These are phyloP conservation scores for Dolichomitus sp. DNA, from an alignment of 2,888 invertebrate genomes.

Conservation along the genomic window DNA sequence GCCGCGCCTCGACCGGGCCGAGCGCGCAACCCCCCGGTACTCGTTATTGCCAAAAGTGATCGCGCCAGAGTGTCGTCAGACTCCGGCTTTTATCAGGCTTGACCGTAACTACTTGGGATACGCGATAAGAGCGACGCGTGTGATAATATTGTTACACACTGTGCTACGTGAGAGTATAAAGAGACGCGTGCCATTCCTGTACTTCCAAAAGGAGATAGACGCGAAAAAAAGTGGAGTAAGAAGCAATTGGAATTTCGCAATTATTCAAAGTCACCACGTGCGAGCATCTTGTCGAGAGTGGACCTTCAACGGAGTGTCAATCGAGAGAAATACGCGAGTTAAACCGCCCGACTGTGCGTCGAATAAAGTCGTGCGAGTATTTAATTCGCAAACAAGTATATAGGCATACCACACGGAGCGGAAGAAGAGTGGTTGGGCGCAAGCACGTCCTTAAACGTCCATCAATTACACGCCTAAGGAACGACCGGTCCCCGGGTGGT, in stretches of 20 bases:
- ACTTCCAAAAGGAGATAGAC: not conserved
- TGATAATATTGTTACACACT: not conserved
- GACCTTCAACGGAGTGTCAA: constrained; percentile 5
- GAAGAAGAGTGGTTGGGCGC: constrained; percentile 36
- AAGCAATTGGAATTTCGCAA: not conserved
- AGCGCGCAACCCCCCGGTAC: constrained; percentile 38
- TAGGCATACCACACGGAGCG: not conserved
- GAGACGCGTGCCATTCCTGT: not conserved
- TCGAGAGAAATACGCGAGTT: constrained; percentile 10
- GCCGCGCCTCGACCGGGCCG: constrained; percentile 65
- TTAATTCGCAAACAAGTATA: constrained; percentile 50
- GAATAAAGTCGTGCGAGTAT: constrained; percentile 47
- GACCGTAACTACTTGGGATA: constrained; percentile 48
- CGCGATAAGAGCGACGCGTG: not conserved
- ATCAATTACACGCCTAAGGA: constrained; percentile 69
- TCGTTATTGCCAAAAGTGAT: constrained; percentile 24
- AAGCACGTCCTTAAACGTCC: constrained; percentile 69
- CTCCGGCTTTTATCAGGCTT: not conserved
- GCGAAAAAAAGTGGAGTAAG: not conserved
- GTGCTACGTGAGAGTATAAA: not conserved
- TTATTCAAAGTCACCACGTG: constrained; percentile 44
- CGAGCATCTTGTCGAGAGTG: not conserved
- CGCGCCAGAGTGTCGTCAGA: constrained; percentile 41
- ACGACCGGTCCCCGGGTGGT: constrained; percentile 58
- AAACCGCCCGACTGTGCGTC: not conserved